Conservation (phyloP, 2,888 invertebrate species). For the Brachyptera risi region DNA sequence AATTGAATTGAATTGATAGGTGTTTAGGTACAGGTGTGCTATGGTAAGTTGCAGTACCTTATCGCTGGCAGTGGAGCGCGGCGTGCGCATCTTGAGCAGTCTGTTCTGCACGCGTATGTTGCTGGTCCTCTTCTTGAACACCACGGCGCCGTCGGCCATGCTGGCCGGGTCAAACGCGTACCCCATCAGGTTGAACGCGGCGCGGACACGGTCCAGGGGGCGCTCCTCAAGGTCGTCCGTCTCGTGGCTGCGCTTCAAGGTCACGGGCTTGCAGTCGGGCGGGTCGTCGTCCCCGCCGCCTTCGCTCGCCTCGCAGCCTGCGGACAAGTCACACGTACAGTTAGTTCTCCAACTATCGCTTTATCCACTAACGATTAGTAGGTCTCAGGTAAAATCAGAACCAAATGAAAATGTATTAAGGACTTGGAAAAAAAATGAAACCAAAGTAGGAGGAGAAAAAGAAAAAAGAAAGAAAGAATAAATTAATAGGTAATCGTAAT, state of each 20-base stretch:
- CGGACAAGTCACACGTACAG: no score
- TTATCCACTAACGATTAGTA: no score
- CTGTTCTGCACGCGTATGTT: constrained; percentile 56
- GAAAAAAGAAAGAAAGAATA: no score
- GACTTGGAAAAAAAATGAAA: no score
- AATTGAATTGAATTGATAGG: no score
- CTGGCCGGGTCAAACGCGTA: constrained; percentile 44
- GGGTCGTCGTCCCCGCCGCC: background rate
- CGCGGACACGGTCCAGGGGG: constrained; percentile 52
- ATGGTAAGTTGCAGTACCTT: background rate
- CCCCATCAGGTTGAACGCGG: constrained; percentile 63
- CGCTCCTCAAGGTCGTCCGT: background rate
- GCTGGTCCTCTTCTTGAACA: constrained; percentile 55
- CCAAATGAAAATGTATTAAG: no score
- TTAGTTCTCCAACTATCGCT: no score
- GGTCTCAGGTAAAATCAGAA: no score
- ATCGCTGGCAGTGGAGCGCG: constrained; percentile 31
- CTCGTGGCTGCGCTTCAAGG: constrained; percentile 7
- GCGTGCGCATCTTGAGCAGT: constrained; percentile 48
- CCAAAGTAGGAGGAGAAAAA: no score
- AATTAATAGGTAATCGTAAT: no score
- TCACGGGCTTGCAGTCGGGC: background rate
- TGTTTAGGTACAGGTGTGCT: no score
- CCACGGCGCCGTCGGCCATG: constrained; percentile 51
- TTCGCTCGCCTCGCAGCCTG: background rate